These are phyloP conservation scores for Eristalinus sepulchralis DNA, from an alignment of 2,888 invertebrate species.

Conservation along the genomic window DNA sequence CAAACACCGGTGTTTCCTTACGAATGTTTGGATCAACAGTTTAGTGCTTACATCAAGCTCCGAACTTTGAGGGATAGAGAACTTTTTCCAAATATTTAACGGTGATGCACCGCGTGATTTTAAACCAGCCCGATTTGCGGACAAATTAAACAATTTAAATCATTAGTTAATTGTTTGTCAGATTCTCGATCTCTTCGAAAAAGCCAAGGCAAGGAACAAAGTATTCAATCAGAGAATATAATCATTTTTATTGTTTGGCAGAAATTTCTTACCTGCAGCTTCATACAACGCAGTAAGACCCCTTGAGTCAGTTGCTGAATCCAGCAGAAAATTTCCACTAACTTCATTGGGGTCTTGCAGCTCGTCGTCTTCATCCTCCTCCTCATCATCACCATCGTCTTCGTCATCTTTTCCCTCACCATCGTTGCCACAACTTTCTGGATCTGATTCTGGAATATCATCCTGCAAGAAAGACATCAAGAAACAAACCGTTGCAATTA, in stretches of 20 bases:
- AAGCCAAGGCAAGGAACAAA: too few relatives aligned
- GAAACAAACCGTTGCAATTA: not conserved
- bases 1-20: too few relatives aligned
- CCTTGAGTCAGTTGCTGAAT: slow-evolving; percentile 80
- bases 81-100: too few relatives aligned
- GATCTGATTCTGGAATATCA: slow-evolving; percentile 81
- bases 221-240: too few relatives aligned
- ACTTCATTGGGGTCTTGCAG: slow-evolving; percentile 77
- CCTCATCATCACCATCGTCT: slow-evolving; percentile 80
- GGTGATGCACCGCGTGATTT: too few relatives aligned
- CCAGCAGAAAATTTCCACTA: slow-evolving; percentile 80
- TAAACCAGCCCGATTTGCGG: too few relatives aligned
- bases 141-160: too few relatives aligned
- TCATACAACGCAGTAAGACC: slow-evolving; percentile 94
- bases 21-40: too few relatives aligned
- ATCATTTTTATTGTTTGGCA: not conserved
- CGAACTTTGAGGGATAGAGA: too few relatives aligned
- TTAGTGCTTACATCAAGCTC: too few relatives aligned
- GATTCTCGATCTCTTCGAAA: too few relatives aligned
- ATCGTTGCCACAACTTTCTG: slow-evolving; percentile 80
- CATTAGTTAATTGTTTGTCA: too few relatives aligned
- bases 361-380: slow-evolving; percentile 80
- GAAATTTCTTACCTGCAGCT: slow-evolving; percentile 85
- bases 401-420: slow-evolving; percentile 80
- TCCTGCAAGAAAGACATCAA: slow-evolving; percentile 75